Percentiles rank a stretch among this genome's conserved stretches.
Evolutionary conservation across 2,888 invertebrate genomes (phyloP).

Genomic region (Podabrus alpinus): DNA sequence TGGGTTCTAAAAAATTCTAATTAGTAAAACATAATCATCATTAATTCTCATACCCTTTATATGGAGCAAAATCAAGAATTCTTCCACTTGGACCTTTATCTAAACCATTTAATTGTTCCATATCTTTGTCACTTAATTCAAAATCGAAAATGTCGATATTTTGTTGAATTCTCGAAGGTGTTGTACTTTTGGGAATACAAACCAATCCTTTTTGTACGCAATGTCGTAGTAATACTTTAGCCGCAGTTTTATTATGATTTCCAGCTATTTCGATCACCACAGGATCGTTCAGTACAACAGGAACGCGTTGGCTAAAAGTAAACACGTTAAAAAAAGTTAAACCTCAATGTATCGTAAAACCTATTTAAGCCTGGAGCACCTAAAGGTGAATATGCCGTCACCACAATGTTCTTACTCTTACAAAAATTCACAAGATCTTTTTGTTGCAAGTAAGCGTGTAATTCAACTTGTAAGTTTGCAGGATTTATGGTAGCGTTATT

Average conservation of each 20-base stretch:
- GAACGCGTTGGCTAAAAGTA: background rate
- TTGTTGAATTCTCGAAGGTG: constrained; percentile 69
- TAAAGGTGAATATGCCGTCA: constrained; percentile 72
- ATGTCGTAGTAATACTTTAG: constrained; percentile 75
- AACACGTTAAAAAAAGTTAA: background rate
- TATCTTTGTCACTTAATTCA: constrained; percentile 64
- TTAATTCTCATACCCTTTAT: background rate
- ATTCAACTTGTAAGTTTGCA: constrained; percentile 67
- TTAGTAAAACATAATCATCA: background rate
- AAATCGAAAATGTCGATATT: constrained; percentile 81
- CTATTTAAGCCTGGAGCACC: constrained; percentile 68
- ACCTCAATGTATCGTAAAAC: background rate
- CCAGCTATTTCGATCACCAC: constrained; percentile 57
- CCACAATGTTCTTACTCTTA: constrained; percentile 50
- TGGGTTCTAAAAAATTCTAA: background rate
- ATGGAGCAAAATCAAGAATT: background rate
- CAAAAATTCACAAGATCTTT: constrained; percentile 54
- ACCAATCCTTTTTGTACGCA: constrained; percentile 72
- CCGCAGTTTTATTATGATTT: constrained; percentile 69
- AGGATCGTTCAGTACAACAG: constrained; percentile 60
- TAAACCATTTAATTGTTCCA: constrained; percentile 62
- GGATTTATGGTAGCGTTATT: constrained; percentile 63
- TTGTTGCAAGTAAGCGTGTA: constrained; percentile 58
- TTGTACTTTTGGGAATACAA: constrained; percentile 85
- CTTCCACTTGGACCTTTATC: constrained; percentile 65